Evolutionary conservation across 2,888 invertebrate species (phyloP).

Genomic region (Lithophane ornitopus): DNA sequence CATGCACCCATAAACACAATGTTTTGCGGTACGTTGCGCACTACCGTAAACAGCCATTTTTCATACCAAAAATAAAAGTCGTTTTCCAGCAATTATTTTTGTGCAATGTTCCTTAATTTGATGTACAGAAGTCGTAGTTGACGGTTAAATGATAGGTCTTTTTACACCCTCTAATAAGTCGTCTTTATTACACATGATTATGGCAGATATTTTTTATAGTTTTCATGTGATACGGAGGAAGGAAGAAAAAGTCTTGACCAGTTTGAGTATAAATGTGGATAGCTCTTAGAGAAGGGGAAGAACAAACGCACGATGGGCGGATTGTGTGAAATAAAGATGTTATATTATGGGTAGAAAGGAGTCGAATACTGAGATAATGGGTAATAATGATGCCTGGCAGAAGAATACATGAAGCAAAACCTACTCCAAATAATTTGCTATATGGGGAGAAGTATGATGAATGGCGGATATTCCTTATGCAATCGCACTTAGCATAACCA

Average conservation of each 20-base stretch:
- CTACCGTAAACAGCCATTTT: no score
- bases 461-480: neutral
- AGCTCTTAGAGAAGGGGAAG: neutral
- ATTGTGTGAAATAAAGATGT: neutral
- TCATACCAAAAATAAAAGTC: no score
- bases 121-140: no score
- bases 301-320: no score
- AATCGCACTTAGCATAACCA: neutral
- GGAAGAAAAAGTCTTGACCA: neutral
- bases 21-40: no score
- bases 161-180: neutral
- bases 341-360: neutral
- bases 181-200: neutral
- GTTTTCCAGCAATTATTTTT: no score
- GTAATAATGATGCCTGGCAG: neutral
- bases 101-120: no score
- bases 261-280: neutral
- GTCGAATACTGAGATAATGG: neutral
- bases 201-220: neutral
- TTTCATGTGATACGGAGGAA: neutral
- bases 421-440: neutral
- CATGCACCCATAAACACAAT: no score
- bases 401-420: neutral
- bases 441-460: neutral
- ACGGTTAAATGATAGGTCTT: no score